Conservation (phyloP, 2,797 vertebrate genomes). For the Darevskia mixta region DNA sequence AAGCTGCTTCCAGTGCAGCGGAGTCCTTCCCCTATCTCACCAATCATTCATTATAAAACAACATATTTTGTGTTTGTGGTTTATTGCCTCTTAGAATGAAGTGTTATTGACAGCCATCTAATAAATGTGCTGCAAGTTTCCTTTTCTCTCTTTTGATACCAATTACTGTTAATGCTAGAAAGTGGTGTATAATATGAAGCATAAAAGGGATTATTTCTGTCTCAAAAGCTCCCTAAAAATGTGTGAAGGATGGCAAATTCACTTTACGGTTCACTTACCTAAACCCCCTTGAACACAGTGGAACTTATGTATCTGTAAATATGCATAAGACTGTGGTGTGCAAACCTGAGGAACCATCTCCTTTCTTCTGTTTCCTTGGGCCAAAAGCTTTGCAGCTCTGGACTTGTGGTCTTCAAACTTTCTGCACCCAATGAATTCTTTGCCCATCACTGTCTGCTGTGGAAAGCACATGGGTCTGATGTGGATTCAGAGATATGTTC, state of each 20-base stretch:
- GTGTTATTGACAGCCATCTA: slow-evolving; percentile 1
- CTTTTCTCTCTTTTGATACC: neutral
- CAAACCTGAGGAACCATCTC: neutral
- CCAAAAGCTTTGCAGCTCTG: neutral
- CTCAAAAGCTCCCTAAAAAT: neutral
- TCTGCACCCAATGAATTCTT: neutral
- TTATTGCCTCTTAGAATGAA: slow-evolving; percentile 34
- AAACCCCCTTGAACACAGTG: neutral
- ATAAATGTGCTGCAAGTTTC: slow-evolving; percentile 16
- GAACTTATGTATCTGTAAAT: neutral
- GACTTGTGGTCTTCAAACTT: neutral
- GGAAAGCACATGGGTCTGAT: neutral
- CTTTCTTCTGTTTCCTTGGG: neutral
- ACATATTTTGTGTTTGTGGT: neutral
- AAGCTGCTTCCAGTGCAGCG: neutral
- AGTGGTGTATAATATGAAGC: neutral
- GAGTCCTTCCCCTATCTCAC: neutral
- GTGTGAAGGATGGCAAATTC: neutral
- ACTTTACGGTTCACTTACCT: neutral
- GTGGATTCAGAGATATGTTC: neutral
- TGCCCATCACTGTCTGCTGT: neutral
- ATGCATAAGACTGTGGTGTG: neutral
- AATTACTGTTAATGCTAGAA: neutral
- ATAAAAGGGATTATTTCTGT: neutral
- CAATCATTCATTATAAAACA: slow-evolving; percentile 32